Evolutionary conservation across 1,140 invertebrate species (phyloP).

Genomic region (Drosophila varians): DNA sequence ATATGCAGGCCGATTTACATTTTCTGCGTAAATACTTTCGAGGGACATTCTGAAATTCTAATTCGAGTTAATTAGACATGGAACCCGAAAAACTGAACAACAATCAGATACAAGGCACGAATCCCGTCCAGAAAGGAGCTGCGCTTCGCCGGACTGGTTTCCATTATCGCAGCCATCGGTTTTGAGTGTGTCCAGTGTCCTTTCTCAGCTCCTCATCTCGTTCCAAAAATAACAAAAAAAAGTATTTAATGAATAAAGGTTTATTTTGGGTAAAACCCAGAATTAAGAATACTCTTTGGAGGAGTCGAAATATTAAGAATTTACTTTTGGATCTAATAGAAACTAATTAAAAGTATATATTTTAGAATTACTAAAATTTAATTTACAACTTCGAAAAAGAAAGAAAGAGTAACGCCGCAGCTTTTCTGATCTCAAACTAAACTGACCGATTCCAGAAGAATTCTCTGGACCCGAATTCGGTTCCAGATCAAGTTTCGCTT

Average conservation of each 20-base stretch:
- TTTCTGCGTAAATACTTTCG: constrained; percentile 23
- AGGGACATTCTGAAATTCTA: constrained; percentile 62
- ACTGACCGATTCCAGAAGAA: constrained; percentile 16
- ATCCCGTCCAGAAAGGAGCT: constrained; percentile 45
- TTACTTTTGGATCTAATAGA: neutral
- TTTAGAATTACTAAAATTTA: constrained; percentile 57
- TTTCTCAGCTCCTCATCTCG: constrained; percentile 16
- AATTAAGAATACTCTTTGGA: constrained; percentile 18
- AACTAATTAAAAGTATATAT: too few relatives aligned
- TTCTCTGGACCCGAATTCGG: constrained; percentile 1
- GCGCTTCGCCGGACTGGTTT: constrained; percentile 46
- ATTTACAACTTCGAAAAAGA: neutral
- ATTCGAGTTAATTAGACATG: constrained; percentile 74
- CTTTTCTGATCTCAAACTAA: constrained; percentile 34
- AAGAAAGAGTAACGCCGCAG: too few relatives aligned
- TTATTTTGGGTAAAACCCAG: neutral
- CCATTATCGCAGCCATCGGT: constrained; percentile 71
- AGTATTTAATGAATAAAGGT: constrained; percentile 16
- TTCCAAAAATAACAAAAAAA: constrained; percentile 3
- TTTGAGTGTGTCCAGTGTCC: constrained; percentile 76
- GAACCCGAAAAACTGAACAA: constrained; percentile 43
- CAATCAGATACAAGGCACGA: constrained; percentile 75
- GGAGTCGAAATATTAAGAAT: too few relatives aligned
- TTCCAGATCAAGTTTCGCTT: constrained; percentile 65
- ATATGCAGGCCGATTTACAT: constrained; percentile 25